These are phyloP conservation scores for Limanda limanda DNA, from an alignment of 2,113 vertebrate species.

Conservation along the genomic window DNA sequence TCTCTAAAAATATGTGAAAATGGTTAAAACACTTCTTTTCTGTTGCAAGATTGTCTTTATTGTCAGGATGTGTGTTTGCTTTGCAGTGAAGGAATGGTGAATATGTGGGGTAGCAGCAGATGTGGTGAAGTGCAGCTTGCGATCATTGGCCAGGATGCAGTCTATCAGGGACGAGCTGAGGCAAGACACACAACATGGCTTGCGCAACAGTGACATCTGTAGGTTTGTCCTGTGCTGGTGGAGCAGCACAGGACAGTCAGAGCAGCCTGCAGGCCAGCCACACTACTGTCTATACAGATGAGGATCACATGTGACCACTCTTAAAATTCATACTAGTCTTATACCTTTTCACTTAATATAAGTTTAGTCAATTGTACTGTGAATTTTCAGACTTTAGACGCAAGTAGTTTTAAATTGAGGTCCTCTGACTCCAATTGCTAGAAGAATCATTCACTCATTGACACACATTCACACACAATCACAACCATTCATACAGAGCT, in stretches of 20 bases:
- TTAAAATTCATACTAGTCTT: not conserved
- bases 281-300: conserved; percentile 35
- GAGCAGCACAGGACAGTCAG: conserved; percentile 1
- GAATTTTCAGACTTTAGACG: too few species aligned
- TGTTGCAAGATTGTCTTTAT: not conserved
- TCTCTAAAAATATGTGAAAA: not conserved
- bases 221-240: conserved; percentile 49
- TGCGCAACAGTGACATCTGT: conserved; percentile 84
- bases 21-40: not conserved
- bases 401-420: too few species aligned
- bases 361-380: too few species aligned
- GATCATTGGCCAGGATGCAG: not conserved
- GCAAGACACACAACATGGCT: conserved; percentile 2
- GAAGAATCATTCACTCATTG: too few species aligned
- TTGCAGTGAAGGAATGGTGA: not conserved
- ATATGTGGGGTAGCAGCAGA: conserved; percentile 1
- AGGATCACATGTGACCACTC: conserved; percentile 20
- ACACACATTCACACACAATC: too few species aligned
- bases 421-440: too few species aligned
- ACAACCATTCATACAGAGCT: too few species aligned
- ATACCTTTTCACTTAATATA: too few species aligned
- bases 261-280: conserved; percentile 10
- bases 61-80: not conserved
- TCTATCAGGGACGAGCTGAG: not conserved
- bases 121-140: conserved; percentile 1